Percentiles rank a stretch among this genome's conserved stretches.
Evolutionary conservation across 1,140 invertebrate species (phyloP).

Genomic region (Lepidurus packardi): DNA sequence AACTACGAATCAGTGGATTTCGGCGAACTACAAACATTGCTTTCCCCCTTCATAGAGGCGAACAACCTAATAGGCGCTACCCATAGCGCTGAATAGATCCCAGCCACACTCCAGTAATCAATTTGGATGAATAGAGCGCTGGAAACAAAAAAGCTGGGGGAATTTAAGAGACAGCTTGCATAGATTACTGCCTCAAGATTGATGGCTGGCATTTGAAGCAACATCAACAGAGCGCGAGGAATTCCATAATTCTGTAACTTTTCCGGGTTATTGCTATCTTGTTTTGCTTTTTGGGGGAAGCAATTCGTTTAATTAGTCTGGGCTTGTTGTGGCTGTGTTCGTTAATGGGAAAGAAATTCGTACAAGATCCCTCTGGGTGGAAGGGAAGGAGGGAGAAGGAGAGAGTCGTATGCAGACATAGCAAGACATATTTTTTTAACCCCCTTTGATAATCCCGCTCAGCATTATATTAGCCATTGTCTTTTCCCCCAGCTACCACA

Average conservation of each 20-base stretch:
- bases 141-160: no score
- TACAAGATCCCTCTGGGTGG: not conserved
- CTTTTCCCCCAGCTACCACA: constrained; percentile 13
- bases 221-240: no score
- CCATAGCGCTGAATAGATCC: no score
- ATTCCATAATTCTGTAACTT: not conserved
- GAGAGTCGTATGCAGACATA: constrained; percentile 6
- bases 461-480: constrained; percentile 20
- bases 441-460: not conserved
- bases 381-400: not conserved
- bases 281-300: not conserved
- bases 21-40: no score
- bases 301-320: not conserved
- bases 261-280: not conserved
- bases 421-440: not conserved
- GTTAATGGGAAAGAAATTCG: not conserved
- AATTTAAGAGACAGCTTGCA: no score
- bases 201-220: no score
- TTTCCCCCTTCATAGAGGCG: no score
- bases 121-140: no score
- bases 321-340: not conserved
- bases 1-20: no score
- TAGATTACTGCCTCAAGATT: no score
- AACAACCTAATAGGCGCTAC: no score
- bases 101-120: no score